phyloP scores from a whole-genome alignment of 1,140 invertebrate species.

The Brachionus calyciflorus region DNA sequence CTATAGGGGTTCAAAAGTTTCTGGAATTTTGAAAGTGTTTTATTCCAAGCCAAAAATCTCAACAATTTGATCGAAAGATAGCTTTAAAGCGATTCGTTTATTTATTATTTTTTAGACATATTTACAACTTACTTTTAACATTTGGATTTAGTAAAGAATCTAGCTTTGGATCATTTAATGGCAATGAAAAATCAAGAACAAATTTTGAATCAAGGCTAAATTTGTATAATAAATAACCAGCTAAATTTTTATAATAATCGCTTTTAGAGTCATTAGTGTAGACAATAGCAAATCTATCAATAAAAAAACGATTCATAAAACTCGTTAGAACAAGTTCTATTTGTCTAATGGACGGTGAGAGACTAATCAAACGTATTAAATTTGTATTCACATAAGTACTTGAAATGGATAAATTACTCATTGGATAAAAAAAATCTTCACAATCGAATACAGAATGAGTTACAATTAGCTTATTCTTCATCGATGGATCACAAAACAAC shows the following conservation, averaged over 20 bases:
- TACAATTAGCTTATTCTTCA: neutral
- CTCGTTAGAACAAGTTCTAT: constrained; percentile 12
- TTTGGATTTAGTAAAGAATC: neutral
- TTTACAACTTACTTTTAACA: constrained; percentile 21
- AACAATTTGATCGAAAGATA: too few relatives aligned
- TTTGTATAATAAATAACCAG: constrained; percentile 7
- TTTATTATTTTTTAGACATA: too few relatives aligned
- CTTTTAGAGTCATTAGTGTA: neutral
- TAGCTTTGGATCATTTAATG: neutral
- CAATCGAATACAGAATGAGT: constrained; percentile 30
- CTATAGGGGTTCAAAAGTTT: too few relatives aligned
- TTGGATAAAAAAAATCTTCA: neutral
- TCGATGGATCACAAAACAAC: constrained; percentile 6
- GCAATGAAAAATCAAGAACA: neutral
- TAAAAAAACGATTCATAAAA: constrained; percentile 20
- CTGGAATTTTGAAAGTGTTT: too few relatives aligned
- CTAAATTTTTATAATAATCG: constrained; percentile 19
- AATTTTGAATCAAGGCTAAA: constrained; percentile 26
- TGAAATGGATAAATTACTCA: neutral
- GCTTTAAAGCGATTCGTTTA: too few relatives aligned
- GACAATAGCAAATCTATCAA: neutral
- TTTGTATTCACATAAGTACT: too few relatives aligned
- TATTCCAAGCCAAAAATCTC: too few relatives aligned
- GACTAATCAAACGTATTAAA: neutral
- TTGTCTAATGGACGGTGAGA: neutral